Percentiles rank a stretch among this genome's conserved stretches.
Evolutionary conservation across 2,797 vertebrate genomes (phyloP).

Genomic region (Takifugu rubripes): DNA sequence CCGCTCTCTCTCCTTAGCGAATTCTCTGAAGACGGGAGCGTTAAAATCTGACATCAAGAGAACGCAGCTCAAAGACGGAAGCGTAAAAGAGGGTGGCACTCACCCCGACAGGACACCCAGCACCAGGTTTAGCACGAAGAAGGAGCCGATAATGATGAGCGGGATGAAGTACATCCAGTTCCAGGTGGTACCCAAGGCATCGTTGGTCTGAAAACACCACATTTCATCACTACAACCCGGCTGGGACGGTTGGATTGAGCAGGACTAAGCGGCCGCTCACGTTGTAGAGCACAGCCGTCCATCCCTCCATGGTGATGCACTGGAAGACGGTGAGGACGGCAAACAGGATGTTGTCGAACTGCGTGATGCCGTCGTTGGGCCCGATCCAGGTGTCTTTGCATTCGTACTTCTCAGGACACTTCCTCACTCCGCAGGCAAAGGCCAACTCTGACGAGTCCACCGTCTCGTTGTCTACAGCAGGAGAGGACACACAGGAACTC

Average conservation of each 20-base stretch:
- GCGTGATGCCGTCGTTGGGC: constrained; percentile 97
- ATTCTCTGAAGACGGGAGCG: constrained; percentile 79
- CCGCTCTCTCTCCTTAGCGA: constrained; percentile 96
- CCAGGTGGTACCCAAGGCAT: constrained; percentile 95
- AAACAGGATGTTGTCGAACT: constrained; percentile 99
- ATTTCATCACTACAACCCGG: constrained; percentile 11
- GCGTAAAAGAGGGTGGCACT: constrained; percentile 48
- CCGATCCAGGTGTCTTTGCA: constrained; percentile 94
- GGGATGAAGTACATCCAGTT: constrained; percentile 99
- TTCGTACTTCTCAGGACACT: constrained; percentile 87
- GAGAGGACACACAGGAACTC: background rate
- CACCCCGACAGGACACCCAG: constrained; percentile 98
- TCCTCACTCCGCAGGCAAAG: constrained; percentile 90
- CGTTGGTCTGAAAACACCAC: constrained; percentile 86
- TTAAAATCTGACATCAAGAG: constrained; percentile 12
- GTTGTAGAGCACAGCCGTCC: constrained; percentile 97
- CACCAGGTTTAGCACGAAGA: constrained; percentile 98
- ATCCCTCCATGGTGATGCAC: constrained; percentile 99
- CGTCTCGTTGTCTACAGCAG: constrained; percentile 74
- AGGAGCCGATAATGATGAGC: constrained; percentile 98
- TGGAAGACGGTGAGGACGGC: constrained; percentile 99
- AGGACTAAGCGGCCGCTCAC: constrained; percentile 71
- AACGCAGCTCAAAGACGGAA: background rate
- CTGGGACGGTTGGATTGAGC: background rate
- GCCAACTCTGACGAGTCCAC: constrained; percentile 89